Conservation (phyloP, 2,113 vertebrate species). For the Tragelaphus buxtoni region DNA sequence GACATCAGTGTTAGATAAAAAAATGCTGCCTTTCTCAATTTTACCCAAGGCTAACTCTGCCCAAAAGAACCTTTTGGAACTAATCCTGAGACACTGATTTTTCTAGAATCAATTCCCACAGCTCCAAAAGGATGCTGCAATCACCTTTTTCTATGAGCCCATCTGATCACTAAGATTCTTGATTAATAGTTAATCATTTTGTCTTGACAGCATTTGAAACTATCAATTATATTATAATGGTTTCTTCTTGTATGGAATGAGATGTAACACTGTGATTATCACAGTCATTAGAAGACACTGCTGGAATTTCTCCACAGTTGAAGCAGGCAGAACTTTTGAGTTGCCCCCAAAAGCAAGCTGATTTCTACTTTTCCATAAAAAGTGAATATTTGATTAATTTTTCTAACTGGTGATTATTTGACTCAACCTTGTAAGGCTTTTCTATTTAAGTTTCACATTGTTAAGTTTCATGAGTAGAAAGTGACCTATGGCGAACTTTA, state of each 20-base stretch:
- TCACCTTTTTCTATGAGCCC: slow-evolving; percentile 15
- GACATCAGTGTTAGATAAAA: background rate
- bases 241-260: slow-evolving; percentile 49
- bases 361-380: background rate
- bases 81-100: background rate
- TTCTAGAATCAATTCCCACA: background rate
- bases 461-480: background rate
- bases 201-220: slow-evolving; percentile 54
- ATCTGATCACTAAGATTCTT: slow-evolving; percentile 43
- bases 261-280: slow-evolving; percentile 39
- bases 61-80: background rate
- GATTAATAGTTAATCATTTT: slow-evolving; percentile 65
- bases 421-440: background rate
- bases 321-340: background rate
- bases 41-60: background rate
- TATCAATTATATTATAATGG: slow-evolving; percentile 64
- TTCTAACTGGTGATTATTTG: background rate
- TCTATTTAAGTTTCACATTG: background rate
- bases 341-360: background rate
- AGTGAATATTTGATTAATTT: background rate
- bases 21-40: background rate
- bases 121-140: slow-evolving; percentile 6
- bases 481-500: background rate
- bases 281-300: background rate
- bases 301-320: slow-evolving; percentile 34